These are phyloP conservation scores for Danionella cerebrum DNA, from an alignment of 2,113 vertebrate species.

Conservation along the genomic window DNA sequence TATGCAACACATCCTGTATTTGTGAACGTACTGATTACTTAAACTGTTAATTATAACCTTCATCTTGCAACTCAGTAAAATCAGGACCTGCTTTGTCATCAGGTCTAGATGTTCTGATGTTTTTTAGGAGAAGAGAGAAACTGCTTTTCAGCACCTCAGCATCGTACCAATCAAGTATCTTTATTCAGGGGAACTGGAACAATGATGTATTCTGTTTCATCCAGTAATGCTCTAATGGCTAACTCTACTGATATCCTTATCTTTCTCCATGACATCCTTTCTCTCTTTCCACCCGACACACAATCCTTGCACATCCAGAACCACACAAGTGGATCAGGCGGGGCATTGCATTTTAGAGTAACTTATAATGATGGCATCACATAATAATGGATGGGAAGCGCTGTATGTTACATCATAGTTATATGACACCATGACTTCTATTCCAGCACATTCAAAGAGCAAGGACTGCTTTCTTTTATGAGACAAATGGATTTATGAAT, in stretches of 20 bases:
- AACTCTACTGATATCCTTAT: slow-evolving; percentile 22
- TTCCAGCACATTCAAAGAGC: background rate
- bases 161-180: background rate
- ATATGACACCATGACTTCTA: background rate
- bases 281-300: slow-evolving; percentile 3
- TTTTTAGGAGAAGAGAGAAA: slow-evolving; percentile 10
- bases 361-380: slow-evolving; percentile 28
- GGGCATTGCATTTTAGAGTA: slow-evolving; percentile 36
- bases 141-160: slow-evolving; percentile 19
- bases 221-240: slow-evolving; percentile 41
- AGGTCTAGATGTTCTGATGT: no score
- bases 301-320: background rate
- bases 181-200: slow-evolving; percentile 19
- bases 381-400: slow-evolving; percentile 17
- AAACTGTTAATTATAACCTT: no score
- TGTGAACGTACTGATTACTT: no score
- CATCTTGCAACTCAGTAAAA: no score
- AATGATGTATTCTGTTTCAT: slow-evolving; percentile 41
- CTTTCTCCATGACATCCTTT: slow-evolving; percentile 4
- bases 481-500: no score
- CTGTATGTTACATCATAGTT: slow-evolving; percentile 17
- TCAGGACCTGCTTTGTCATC: no score
- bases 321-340: slow-evolving; percentile 33
- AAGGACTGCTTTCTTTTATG: slow-evolving; percentile 7
- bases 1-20: no score